Evolutionary conservation across 2,888 invertebrate genomes (phyloP).

Genomic region (Stramonita haemastoma): DNA sequence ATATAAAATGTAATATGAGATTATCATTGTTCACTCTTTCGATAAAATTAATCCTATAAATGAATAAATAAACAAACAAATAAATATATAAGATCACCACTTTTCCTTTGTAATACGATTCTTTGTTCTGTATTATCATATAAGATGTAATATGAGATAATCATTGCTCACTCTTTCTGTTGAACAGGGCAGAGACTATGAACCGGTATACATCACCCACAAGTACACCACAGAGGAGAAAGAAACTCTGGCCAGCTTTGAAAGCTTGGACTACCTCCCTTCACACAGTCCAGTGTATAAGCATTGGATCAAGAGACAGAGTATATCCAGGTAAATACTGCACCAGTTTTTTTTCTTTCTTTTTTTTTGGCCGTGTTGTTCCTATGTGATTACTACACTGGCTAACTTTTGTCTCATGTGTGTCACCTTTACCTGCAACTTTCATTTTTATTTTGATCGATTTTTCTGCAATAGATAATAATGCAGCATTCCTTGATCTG

Average conservation of each 20-base stretch:
- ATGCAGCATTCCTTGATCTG: too few relatives aligned
- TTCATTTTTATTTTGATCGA: neutral
- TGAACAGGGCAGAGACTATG: slow-evolving; percentile 76
- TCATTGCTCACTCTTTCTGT: too few relatives aligned
- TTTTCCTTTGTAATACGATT: too few relatives aligned
- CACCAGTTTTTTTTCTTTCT: neutral
- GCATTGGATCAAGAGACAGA: slow-evolving; percentile 73
- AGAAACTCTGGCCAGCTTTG: slow-evolving; percentile 74
- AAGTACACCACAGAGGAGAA: slow-evolving; percentile 76
- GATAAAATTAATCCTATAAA: too few relatives aligned
- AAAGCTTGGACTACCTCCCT: slow-evolving; percentile 77
- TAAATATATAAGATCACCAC: too few relatives aligned
- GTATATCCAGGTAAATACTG: slow-evolving; percentile 63
- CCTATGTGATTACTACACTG: neutral
- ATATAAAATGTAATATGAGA: too few relatives aligned
- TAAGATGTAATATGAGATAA: too few relatives aligned
- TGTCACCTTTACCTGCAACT: neutral
- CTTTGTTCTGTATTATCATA: too few relatives aligned
- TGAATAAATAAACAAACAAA: too few relatives aligned
- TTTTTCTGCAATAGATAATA: too few relatives aligned
- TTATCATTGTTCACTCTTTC: too few relatives aligned
- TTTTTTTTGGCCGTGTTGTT: neutral
- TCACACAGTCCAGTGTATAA: slow-evolving; percentile 76
- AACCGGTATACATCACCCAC: slow-evolving; percentile 75
- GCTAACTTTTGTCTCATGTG: neutral